Evolutionary conservation across 2,888 invertebrate genomes (phyloP).

Genomic region (Sarcophaga carnaria): DNA sequence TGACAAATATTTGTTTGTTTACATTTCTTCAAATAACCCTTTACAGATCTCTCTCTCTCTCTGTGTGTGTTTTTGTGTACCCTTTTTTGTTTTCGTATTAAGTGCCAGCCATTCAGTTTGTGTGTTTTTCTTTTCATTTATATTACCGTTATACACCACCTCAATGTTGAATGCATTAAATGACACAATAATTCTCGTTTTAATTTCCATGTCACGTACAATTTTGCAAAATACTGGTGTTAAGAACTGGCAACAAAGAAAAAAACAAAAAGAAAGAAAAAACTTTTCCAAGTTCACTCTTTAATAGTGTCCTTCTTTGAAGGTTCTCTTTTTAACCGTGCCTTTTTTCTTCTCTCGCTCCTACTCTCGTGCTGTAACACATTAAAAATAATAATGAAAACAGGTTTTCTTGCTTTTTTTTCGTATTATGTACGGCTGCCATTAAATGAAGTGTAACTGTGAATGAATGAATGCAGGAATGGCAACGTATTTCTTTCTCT

Average conservation of each 20-base stretch:
- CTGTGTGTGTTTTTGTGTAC: background rate
- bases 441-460: conserved; percentile 38
- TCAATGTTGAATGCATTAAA: conserved; percentile 18
- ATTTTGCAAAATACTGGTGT: background rate
- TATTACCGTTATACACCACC: conserved; percentile 7
- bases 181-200: conserved; percentile 17
- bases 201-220: conserved; percentile 43
- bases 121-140: background rate
- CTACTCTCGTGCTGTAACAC: background rate
- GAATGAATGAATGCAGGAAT: too few relatives aligned
- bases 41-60: too few relatives aligned
- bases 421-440: background rate
- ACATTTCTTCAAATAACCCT: background rate
- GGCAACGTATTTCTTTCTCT: too few relatives aligned
- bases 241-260: too few relatives aligned
- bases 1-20: conserved; percentile 8
- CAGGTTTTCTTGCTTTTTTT: too few relatives aligned
- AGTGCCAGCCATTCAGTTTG: background rate
- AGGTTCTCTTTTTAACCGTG: background rate
- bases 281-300: background rate
- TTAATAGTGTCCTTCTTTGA: background rate
- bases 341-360: background rate
- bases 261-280: too few relatives aligned
- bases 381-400: too few relatives aligned
- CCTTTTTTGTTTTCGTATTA: background rate